phyloP scores from a whole-genome alignment of 2,797 vertebrate genomes.

The Oreonectes daqikongensis region DNA sequence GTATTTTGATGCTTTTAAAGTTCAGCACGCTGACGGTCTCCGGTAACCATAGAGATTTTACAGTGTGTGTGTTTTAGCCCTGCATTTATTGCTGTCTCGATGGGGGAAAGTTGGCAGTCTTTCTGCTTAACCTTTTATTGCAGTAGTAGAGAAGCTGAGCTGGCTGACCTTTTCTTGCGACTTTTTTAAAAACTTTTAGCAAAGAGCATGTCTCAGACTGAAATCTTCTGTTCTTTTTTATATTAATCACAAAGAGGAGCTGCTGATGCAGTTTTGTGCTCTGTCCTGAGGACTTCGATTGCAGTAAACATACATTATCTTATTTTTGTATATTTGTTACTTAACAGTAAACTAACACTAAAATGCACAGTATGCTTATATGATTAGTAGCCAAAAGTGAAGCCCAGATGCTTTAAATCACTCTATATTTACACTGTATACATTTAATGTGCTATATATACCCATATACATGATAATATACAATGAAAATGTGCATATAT shows the following conservation, averaged over 20 bases:
- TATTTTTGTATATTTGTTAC: neutral
- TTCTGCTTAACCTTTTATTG: slow-evolving; percentile 21
- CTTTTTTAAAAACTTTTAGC: neutral
- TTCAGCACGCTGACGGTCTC: neutral
- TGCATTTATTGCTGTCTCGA: neutral
- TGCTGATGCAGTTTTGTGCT: neutral
- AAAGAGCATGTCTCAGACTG: neutral
- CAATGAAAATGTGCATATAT: too few relatives aligned
- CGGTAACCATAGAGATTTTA: slow-evolving; percentile 14
- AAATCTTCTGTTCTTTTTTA: neutral
- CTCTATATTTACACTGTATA: too few relatives aligned
- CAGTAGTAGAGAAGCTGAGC: neutral
- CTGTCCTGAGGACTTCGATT: neutral
- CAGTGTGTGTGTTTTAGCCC: neutral
- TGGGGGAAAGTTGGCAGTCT: neutral
- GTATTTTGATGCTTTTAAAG: slow-evolving; percentile 1
- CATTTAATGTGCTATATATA: too few relatives aligned
- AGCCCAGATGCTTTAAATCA: too few relatives aligned
- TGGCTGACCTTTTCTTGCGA: slow-evolving; percentile 14
- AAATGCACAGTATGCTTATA: too few relatives aligned
- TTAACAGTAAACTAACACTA: neutral
- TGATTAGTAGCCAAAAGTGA: too few relatives aligned
- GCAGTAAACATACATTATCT: neutral
- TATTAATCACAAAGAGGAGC: neutral
- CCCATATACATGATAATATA: too few relatives aligned